Base-by-base conservation (phyloP, 2,797 vertebrate species). In the Scyliorhinus canicula region DNA sequence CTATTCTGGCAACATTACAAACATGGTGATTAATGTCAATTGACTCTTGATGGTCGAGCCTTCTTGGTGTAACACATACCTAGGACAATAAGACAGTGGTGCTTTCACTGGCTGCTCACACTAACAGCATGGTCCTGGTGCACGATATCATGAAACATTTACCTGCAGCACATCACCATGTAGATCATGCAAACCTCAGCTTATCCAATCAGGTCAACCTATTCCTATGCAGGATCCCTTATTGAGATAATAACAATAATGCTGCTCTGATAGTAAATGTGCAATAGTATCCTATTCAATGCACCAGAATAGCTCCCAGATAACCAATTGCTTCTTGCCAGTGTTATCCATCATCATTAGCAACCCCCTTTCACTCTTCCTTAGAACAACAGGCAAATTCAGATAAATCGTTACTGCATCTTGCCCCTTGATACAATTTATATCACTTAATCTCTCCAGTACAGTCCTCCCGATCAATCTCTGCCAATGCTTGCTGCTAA, bases 391-490 rank as follows among this genome's bases (percentile, higher is more conserved):
- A 60, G 86, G 55, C 86, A 90, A 90, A 90, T 40, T 90, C 86
- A 90, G 86, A 63, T 90, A n/a, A 21, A 90, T 57, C 16, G 19
- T 57, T 57, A 40, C 21, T 21, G 55, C 19, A 90, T 60, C 57
- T 90, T 60, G 86, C 14, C 19, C 57, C 55, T 90, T 60, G 55
- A 90, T 40, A 90, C 35, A 24, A 9, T 63, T 57, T 57, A 63
- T 57, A 52, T 86, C 84, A 86, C 47, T 55, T 86, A 86, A 90
- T 90, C 85, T 88, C 14, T 86, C 50, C 84, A 86, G 47, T 86
- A 3, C 11, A 55, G 52, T 31, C 26, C 55, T 88, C 31, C n/a
- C 7, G 6, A n/a, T 57, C 85, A 88, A 79, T n/a, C 85, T n/a
- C 50, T 88, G 85, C 12, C 31, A 57, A 88, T 4, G 31, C 35